Conservation (phyloP, 2,888 invertebrate species). For the Cecidostiba fungosa region DNA sequence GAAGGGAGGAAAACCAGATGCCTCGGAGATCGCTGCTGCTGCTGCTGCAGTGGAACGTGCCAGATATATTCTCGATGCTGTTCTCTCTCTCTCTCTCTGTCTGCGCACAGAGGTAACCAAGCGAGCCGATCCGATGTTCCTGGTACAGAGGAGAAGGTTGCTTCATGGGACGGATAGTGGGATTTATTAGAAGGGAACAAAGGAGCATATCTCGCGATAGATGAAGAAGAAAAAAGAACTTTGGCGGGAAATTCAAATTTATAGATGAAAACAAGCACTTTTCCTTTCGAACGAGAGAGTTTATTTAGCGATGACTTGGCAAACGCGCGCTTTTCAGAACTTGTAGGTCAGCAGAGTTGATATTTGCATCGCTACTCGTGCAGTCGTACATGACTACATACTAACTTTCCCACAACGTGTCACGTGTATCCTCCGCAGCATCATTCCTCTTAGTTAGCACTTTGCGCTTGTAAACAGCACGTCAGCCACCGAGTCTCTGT, state of each 20-base stretch:
- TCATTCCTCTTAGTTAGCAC: not conserved
- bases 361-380: not conserved
- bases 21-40: constrained; percentile 45
- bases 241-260: not conserved
- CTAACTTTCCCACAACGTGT: not conserved
- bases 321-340: not conserved
- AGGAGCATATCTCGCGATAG: constrained; percentile 11
- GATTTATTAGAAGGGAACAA: constrained; percentile 51
- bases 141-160: constrained; percentile 24
- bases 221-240: too few relatives aligned
- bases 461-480: not conserved
- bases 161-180: constrained; percentile 35
- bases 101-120: constrained; percentile 48
- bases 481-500: not conserved
- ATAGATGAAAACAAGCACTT: too few relatives aligned
- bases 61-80: constrained; percentile 51
- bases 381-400: too few relatives aligned
- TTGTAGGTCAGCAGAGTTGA: not conserved
- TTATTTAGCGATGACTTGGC: not conserved
- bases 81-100: too few relatives aligned
- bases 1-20: constrained; percentile 56
- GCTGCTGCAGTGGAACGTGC: constrained; percentile 43
- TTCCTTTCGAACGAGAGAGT: too few relatives aligned
- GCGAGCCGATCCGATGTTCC: constrained; percentile 40
- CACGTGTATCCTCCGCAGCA: not conserved